Conservation (phyloP, 2,113 vertebrate genomes). For the Strix uralensis region DNA sequence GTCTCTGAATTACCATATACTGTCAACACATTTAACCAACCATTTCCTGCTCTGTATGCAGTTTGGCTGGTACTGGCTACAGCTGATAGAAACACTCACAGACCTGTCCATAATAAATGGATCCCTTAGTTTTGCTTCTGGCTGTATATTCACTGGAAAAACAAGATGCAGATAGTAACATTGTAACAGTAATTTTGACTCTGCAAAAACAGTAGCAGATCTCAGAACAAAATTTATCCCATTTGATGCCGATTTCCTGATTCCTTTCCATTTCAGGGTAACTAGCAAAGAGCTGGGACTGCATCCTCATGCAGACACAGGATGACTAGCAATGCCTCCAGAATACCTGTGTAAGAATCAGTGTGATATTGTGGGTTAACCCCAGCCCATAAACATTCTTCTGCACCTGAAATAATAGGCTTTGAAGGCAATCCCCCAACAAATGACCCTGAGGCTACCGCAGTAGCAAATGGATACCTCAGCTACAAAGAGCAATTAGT, state of each 20-base stretch:
- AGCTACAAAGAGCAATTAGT: background rate
- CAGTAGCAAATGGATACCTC: background rate
- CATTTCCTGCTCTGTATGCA: background rate
- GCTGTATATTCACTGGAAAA: background rate
- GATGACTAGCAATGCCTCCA: background rate
- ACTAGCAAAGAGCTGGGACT: background rate
- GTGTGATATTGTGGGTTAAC: background rate
- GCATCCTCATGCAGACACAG: background rate
- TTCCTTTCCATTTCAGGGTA: background rate
- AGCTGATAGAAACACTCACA: background rate
- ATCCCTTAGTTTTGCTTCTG: background rate
- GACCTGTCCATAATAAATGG: background rate
- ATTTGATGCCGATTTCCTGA: background rate
- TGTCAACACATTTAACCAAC: constrained; percentile 12
- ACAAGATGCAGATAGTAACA: background rate
- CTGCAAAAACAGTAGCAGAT: background rate
- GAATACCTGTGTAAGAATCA: background rate
- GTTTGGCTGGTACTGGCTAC: background rate
- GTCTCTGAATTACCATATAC: background rate
- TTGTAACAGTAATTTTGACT: background rate
- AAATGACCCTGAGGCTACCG: background rate
- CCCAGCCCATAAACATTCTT: background rate
- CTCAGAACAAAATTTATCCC: background rate
- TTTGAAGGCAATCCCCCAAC: background rate
- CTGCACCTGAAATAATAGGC: background rate